A percentile compares a stretch with the other conserved stretches of the same genome.
Conservation (phyloP, 2,797 vertebrate genomes). For the Coluber constrictor region DNA sequence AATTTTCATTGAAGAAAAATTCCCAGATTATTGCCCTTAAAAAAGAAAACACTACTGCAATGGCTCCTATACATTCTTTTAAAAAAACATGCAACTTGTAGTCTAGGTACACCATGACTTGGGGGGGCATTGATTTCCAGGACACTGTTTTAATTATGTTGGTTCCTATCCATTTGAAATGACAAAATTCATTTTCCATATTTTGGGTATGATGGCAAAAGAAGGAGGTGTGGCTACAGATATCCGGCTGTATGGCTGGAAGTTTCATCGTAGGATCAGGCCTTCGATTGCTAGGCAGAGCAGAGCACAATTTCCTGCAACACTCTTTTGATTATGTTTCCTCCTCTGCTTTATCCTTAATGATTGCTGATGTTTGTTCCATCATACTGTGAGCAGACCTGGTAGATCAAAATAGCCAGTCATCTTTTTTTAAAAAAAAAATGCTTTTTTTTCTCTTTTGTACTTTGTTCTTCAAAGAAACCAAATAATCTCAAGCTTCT, state of each 20-base stretch:
- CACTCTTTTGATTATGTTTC: constrained; percentile 66
- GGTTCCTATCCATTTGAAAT: neutral
- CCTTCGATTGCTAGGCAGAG: neutral
- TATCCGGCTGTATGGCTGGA: constrained; percentile 1
- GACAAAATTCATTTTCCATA: neutral
- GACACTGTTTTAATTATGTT: neutral
- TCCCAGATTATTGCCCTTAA: neutral
- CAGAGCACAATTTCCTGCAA: constrained; percentile 43
- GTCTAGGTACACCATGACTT: neutral
- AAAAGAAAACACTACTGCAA: neutral
- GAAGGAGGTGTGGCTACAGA: rapidly evolving
- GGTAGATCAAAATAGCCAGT: constrained; percentile 70
- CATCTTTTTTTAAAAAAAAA: constrained; percentile 61
- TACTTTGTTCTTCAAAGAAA: constrained; percentile 71
- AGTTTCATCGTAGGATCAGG: neutral
- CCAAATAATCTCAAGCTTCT: constrained; percentile 69
- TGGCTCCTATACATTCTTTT: neutral
- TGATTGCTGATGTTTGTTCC: constrained; percentile 71
- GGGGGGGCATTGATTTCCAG: neutral
- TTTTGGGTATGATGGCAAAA: neutral
- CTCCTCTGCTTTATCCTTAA: constrained; percentile 61
- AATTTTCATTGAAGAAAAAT: neutral
- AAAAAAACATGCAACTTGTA: neutral
- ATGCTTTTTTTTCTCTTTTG: constrained; percentile 18
- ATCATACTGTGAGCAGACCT: constrained; percentile 65